Percentiles rank a stretch among this genome's conserved stretches.
These are phyloP conservation scores for Reticulitermes speratus DNA, from an alignment of 1,140 invertebrate species.

Conservation along the genomic window DNA sequence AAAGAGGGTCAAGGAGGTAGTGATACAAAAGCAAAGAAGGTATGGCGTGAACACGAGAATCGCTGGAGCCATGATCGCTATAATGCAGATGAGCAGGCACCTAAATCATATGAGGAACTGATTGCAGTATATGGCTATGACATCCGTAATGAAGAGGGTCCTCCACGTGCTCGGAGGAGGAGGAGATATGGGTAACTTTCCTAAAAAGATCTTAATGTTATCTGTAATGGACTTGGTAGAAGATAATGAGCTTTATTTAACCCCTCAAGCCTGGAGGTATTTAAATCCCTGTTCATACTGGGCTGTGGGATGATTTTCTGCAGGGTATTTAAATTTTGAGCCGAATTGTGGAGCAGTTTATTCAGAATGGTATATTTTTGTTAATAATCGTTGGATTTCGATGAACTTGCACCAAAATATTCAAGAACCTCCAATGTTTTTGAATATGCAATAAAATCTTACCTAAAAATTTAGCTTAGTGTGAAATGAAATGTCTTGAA, in stretches of 20 bases:
- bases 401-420: too few species aligned
- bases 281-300: too few species aligned
- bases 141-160: slow-evolving; percentile 87
- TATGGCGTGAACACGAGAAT: slow-evolving; percentile 64
- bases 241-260: not conserved
- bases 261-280: too few species aligned
- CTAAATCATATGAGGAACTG: slow-evolving; percentile 85
- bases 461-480: too few species aligned
- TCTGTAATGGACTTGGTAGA: not conserved
- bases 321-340: too few species aligned
- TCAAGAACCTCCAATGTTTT: too few species aligned
- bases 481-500: too few species aligned
- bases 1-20: slow-evolving; percentile 22
- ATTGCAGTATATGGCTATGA: slow-evolving; percentile 92
- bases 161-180: slow-evolving; percentile 79
- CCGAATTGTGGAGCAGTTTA: too few species aligned
- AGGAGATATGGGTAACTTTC: slow-evolving; percentile 74
- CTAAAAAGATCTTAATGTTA: not conserved
- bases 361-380: too few species aligned
- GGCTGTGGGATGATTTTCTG: too few species aligned
- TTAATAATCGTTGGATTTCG: too few species aligned
- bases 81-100: slow-evolving; percentile 76
- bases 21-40: slow-evolving; percentile 51
- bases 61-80: slow-evolving; percentile 91
- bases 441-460: too few species aligned